Conservation (phyloP, 1,140 invertebrate genomes). For the Bombus ignitus region DNA sequence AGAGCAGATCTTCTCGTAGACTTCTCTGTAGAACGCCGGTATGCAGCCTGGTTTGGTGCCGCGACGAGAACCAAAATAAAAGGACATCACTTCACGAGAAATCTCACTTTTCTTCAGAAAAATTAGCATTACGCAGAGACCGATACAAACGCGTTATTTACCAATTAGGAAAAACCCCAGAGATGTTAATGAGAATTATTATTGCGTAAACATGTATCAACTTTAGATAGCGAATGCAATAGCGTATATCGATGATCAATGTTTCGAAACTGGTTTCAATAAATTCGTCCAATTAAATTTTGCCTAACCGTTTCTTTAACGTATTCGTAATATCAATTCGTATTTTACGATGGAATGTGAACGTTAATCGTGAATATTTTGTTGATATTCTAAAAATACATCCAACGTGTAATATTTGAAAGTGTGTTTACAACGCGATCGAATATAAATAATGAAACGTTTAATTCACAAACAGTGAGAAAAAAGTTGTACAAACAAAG, state of each 20-base stretch:
- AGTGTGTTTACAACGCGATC: not conserved
- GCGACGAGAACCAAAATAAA: conserved; percentile 32
- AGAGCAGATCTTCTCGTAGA: conserved; percentile 86
- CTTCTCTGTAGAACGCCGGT: conserved; percentile 85
- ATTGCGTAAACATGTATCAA: not conserved
- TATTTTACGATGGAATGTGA: not conserved
- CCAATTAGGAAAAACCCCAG: not conserved
- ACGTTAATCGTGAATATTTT: too few relatives aligned
- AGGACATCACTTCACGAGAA: conserved; percentile 12
- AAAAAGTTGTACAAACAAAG: not conserved
- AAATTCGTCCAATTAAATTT: not conserved
- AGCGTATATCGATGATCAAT: not conserved
- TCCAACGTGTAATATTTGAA: not conserved
- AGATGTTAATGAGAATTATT: not conserved
- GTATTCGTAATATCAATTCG: not conserved
- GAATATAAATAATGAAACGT: not conserved
- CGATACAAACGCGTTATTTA: not conserved
- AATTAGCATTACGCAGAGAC: not conserved
- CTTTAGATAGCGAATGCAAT: not conserved
- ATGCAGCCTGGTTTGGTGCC: conserved; percentile 82
- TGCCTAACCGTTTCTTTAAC: not conserved
- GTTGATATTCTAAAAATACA: not conserved
- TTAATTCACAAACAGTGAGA: conserved; percentile 6
- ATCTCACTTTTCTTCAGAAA: conserved; percentile 25
- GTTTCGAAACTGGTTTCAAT: not conserved